These are phyloP conservation scores for Mechanitis mazaeus DNA, from an alignment of 2,888 invertebrate species.

Conservation along the genomic window DNA sequence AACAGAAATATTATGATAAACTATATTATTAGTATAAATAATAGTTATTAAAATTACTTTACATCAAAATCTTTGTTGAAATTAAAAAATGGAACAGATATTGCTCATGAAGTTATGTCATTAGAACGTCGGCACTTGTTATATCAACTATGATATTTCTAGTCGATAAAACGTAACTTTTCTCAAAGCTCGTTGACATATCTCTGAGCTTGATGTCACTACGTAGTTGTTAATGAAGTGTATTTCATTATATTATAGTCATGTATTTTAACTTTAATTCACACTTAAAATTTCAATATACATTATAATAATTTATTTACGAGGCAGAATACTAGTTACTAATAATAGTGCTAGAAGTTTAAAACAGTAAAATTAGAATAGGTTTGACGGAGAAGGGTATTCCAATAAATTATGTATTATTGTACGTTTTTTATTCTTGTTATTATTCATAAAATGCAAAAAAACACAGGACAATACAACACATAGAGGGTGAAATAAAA, in stretches of 20 bases:
- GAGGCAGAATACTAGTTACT: too few species aligned
- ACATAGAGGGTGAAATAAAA: conserved; percentile 84
- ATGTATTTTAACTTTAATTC: too few species aligned
- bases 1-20: neutral
- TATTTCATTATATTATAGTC: too few species aligned
- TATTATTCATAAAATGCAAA: neutral
- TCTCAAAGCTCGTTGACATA: neutral
- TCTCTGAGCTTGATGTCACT: neutral
- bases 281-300: too few species aligned
- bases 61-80: neutral
- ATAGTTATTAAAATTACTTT: neutral
- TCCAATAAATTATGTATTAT: neutral
- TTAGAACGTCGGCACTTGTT: conserved; percentile 18
- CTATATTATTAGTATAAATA: too few species aligned
- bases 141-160: conserved; percentile 17
- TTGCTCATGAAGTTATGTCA: neutral
- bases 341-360: too few species aligned
- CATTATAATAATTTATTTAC: too few species aligned
- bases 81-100: neutral
- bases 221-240: too few species aligned
- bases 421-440: too few species aligned
- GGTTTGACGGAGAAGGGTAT: neutral
- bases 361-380: too few species aligned
- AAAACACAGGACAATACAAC: conserved; percentile 80
- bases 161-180: conserved; percentile 13